These are phyloP conservation scores for Drosophila tropicalis DNA, from an alignment of 1,140 invertebrate genomes.

Conservation along the genomic window DNA sequence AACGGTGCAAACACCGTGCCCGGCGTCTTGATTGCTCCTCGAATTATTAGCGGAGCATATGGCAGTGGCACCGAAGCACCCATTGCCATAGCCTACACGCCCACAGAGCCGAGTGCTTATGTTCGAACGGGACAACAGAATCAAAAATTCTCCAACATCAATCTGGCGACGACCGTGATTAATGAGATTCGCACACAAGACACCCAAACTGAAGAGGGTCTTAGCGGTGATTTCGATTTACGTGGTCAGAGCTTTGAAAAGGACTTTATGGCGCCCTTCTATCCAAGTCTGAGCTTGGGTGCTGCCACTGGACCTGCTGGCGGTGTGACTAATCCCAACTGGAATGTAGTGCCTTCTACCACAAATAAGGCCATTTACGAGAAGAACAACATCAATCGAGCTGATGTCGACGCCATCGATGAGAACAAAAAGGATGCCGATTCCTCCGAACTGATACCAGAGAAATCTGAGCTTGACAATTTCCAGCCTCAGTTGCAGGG, in stretches of 20 bases:
- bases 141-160: conserved; percentile 63
- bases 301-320: conserved; percentile 77
- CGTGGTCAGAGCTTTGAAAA: conserved; percentile 83
- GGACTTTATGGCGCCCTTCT: conserved; percentile 89
- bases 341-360: conserved; percentile 85
- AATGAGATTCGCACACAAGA: conserved; percentile 78
- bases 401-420: conserved; percentile 59
- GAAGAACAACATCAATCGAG: conserved; percentile 77
- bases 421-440: conserved; percentile 48
- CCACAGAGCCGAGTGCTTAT: conserved; percentile 80
- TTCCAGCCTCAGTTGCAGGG: conserved; percentile 88
- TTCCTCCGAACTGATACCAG: conserved; percentile 44
- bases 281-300: conserved; percentile 86
- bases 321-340: conserved; percentile 80
- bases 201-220: conserved; percentile 65
- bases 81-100: conserved; percentile 85
- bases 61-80: conserved; percentile 83
- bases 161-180: conserved; percentile 83
- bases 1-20: conserved; percentile 46
- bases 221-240: conserved; percentile 71
- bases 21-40: conserved; percentile 60
- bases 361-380: conserved; percentile 55
- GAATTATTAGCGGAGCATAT: conserved; percentile 69
- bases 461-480: conserved; percentile 86
- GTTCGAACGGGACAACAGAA: conserved; percentile 40